Base-by-base conservation (phyloP, 2,888 invertebrate species). In the Gastracanthus pulcherrimus region DNA sequence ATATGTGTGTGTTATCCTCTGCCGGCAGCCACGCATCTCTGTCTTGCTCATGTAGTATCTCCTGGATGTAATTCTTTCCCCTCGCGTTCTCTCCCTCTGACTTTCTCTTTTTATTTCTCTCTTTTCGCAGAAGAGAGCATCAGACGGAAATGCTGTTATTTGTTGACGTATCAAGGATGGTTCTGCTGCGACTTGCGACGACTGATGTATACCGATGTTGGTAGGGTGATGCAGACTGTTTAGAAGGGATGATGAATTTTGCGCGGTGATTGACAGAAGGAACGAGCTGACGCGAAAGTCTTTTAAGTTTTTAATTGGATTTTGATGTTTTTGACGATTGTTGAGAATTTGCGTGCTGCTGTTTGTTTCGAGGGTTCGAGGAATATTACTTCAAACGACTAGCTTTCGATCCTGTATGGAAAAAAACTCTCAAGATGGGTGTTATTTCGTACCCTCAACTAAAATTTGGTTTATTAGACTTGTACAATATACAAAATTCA, bases 61-160 rank as follows among this genome's bases (percentile, higher is more conserved):
- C n/a, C 55, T 4, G 11, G 55, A 66, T 78, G 78, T 72, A 55
- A 78, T 72, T 78, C 60, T 71, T 71, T 45, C 16, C 11, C 29
- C 34, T 19, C 45, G 45, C 16, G n/a, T 13, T n/a, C 16, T 13
- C 11, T 13, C 16, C 3, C 38, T 13, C 45, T 2, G 16, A 3
- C 5, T 13, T 9, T 13, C 4, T 13, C n/a, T 45, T 45, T 45
- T 45, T n/a, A n/a, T n/a, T n/a, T n/a, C n/a, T n/a, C n/a, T n/a
- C n/a, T n/a, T n/a, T n/a, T n/a, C n/a, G n/a, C n/a, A n/a, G n/a
- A 26, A 62, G 34, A 34, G 62, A 62, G 36, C 36, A 34, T 31
- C 62, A 13, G 1, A 13, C 41, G 41, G 31, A 31, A 55, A 34
- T 31, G 60, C 60, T 60, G 34, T 62, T 34, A 34, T 62, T 62